These are phyloP conservation scores for Trypoxylus dichotomus DNA, from an alignment of 1,140 invertebrate species.

Conservation along the genomic window DNA sequence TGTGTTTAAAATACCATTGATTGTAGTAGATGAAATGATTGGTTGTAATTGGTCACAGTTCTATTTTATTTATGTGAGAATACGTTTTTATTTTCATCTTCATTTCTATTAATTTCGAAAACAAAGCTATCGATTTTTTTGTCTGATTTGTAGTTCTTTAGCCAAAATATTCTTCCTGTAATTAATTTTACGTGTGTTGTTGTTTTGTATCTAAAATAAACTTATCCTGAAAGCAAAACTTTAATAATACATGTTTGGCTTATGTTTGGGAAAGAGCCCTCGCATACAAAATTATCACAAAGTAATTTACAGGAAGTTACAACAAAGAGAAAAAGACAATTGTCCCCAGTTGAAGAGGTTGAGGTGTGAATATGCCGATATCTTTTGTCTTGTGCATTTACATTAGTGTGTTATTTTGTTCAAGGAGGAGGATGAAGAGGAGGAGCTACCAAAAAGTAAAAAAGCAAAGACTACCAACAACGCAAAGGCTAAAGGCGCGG, in stretches of 20 bases:
- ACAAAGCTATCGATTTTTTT: too few species aligned
- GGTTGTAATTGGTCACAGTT: too few species aligned
- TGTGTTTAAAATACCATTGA: too few species aligned
- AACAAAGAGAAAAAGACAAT: conserved; percentile 30
- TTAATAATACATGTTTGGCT: background rate
- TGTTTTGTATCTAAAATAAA: background rate
- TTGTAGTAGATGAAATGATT: too few species aligned
- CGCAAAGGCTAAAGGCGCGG: conserved; percentile 57
- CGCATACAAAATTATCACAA: conserved; percentile 1
- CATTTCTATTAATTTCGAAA: too few species aligned
- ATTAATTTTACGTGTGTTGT: too few species aligned
- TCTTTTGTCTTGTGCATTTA: conserved; percentile 1
- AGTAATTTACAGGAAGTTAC: conserved; percentile 30
- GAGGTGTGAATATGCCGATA: conserved; percentile 20
- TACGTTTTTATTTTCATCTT: too few species aligned
- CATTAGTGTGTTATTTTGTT: conserved; percentile 39
- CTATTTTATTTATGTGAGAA: too few species aligned
- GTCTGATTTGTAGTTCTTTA: too few species aligned
- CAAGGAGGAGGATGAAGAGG: conserved; percentile 64
- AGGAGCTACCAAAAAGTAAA: conserved; percentile 65
- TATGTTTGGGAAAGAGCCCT: background rate
- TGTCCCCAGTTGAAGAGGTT: conserved; percentile 33
- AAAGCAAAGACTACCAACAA: conserved; percentile 68
- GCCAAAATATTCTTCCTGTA: too few species aligned
- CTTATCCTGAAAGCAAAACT: conserved; percentile 2